Base-by-base conservation (phyloP, 2,888 invertebrate species). In the Napeogenes sylphis region DNA sequence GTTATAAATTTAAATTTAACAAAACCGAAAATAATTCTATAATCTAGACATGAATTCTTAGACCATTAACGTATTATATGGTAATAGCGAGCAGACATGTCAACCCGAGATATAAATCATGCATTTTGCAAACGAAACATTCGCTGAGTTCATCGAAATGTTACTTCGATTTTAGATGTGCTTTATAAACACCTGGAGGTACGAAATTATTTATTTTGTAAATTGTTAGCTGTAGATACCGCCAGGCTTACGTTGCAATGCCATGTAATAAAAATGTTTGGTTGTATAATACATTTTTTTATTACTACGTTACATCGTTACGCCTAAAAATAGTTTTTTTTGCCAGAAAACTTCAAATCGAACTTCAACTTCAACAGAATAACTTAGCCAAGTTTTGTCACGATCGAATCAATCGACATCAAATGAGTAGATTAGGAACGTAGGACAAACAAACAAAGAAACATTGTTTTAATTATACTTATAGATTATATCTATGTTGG, bases 71-170 rank as follows among this genome's bases (percentile, higher is more conserved):
- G 51, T 51, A 58, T 63, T 55, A 63, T 60, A 55, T 61, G 59
- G 51, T 51, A 65, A 21, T 58, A 51, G 45, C 56, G 13, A 33
- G 59, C 54, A 55, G 59, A 69, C 62, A 61, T 55, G 68, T 69
- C 69, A 65, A 56, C 53, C 62, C 53, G 61, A 60, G 32, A 74
- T 80, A 87, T 88, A 86, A 87, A 88, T 89, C 87, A 89, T 85
- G 75, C 71, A 79, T 82, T 84, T 79, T 79, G 81, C 81, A 82
- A 82, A 77, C 77, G 76, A 73, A 76, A 78, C 76, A 78, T 74
- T 75, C 73, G 70, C 69, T 66, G 78, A 80, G 81, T 79, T 81
- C 84, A 85, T 83, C 77, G 83, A 72, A 77, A 75, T 72, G 77
- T 78, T 81, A 75, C 77, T 81, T 75, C 79, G 79, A 64, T 64